Percentiles rank a stretch among this genome's conserved stretches.
phyloP scores from a whole-genome alignment of 1,140 invertebrate genomes.

The Micrasema longulum region DNA sequence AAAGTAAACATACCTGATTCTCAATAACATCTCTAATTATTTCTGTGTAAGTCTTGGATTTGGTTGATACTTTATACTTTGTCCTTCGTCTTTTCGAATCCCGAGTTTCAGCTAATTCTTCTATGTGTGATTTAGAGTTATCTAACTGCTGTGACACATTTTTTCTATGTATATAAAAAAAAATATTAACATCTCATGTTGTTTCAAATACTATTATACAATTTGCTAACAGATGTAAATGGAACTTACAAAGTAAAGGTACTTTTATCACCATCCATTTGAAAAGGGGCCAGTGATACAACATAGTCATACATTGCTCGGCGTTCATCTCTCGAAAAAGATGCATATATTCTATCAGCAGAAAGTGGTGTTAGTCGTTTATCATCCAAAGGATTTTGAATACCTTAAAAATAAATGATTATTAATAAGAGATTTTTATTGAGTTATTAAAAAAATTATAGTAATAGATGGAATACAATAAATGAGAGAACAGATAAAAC shows the following conservation, averaged over 20 bases:
- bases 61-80: constrained; percentile 75
- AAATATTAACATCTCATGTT: no score
- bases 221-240: no score
- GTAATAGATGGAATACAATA: no score
- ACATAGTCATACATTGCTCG: constrained; percentile 46
- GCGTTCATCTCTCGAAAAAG: constrained; percentile 42
- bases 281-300: constrained; percentile 14
- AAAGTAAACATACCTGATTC: constrained; percentile 64
- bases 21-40: constrained; percentile 73
- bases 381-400: constrained; percentile 30
- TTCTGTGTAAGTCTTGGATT: constrained; percentile 73
- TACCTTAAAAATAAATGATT: background rate
- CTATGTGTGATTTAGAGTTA: constrained; percentile 59
- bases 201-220: no score
- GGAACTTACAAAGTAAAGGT: background rate
- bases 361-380: constrained; percentile 33
- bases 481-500: no score
- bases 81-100: constrained; percentile 73
- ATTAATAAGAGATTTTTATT: no score
- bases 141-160: background rate
- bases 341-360: constrained; percentile 27
- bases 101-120: constrained; percentile 70
- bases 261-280: constrained; percentile 2
- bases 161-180: constrained; percentile 6
- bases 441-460: no score